Base-by-base conservation (phyloP, 2,113 vertebrate species). In the Porphyrio hochstetteri region DNA sequence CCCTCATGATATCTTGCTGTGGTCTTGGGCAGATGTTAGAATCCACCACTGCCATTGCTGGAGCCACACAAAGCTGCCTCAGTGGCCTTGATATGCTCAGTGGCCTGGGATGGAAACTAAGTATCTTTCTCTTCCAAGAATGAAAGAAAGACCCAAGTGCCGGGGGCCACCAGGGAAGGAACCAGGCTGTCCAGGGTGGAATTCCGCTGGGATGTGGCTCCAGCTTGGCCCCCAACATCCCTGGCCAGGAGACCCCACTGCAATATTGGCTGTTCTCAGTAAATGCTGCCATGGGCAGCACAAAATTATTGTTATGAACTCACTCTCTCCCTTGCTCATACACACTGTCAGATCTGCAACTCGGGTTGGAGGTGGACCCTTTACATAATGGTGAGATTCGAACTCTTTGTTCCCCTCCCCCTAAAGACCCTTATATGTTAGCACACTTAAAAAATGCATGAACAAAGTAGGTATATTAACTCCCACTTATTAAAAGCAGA, bases 1-100 rank as follows among this genome's bases (percentile, higher is more conserved):
- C 4, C 10, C 2, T 4, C 8, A 5, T 0, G 0, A 18, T 0
- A 0, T 11, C n/a, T 33, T 1, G 2, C n/a, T 56, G 48, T 24
- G 2, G 13, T 7, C 35, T 29, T 86, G 53, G 33, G 44, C 35
- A 27, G 27, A 23, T 42, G 16, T 40, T 28, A 27, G 55, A 7
- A 1, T 29, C 38, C 21, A 48, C 13, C 48, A 59, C 13, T 0
- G 0, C 60, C 24, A 52, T 53, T 27, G 15, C 40, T 48, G 61
- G 44, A 78, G 44, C 23, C 24, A 61, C 0, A 0, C 0, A 0
- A 25, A 35, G 28, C 7, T 86, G 33, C 16, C 1, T 3, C 3
- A 5, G 38, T 8, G 11, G 29, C 15, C 55, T 42, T 2, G 0
- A 21, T 64, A 25, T 9, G 63, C 35, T 70, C 35, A 27, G 53